Base-by-base conservation (phyloP, 2,888 invertebrate genomes). In the Thalpophila matura region DNA sequence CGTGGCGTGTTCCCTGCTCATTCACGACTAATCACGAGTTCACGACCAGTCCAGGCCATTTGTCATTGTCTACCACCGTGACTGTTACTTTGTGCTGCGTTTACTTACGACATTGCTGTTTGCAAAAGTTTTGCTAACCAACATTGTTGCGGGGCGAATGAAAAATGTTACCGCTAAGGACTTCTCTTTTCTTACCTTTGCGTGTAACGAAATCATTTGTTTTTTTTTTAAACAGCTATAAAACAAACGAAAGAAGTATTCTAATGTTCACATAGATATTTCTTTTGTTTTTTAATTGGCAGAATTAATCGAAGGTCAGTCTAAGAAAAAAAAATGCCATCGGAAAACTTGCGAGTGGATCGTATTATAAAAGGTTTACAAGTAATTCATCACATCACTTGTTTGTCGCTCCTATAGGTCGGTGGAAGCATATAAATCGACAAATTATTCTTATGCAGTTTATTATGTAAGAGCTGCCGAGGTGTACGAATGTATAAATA, bases 1-100 rank as follows among this genome's bases (percentile, higher is more conserved):
- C 38, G 22, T 69, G 53, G 76, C 70, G 70, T 70, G 70, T 51
- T 51, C 31, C 63, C 33, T 46, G 55, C 50, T 70, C 62, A 75
- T 70, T 69, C 75, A 69, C 53, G 55, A 70, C 57, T 22, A 61
- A 27, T 46, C 47, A n/a, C n/a, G n/a, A n/a, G n/a, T n/a, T n/a
- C n/a, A n/a, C 53, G 55, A 70, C 57, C 27, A 61, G 31, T 46
- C 47, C 38, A 22, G 20, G 38, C 50, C 55, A 70, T 70, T 70
- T 75, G 70, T 70, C 70, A 70, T 27, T 70, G 70, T 69, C 70
- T 55, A 33, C 75, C 68, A 60, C 49, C 61, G 59, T 51, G 50
- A 69, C 74, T 68, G n/a, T n/a, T 26, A 58, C 16, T 46, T n/a
- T 35, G 33, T 49, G 49, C 42, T 51, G 40, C 29, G 37, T 18